Evolutionary conservation across 2,113 vertebrate species (phyloP), one percentile per base, ranked within the genome.

Genomic region (Takifugu flavidus): DNA sequence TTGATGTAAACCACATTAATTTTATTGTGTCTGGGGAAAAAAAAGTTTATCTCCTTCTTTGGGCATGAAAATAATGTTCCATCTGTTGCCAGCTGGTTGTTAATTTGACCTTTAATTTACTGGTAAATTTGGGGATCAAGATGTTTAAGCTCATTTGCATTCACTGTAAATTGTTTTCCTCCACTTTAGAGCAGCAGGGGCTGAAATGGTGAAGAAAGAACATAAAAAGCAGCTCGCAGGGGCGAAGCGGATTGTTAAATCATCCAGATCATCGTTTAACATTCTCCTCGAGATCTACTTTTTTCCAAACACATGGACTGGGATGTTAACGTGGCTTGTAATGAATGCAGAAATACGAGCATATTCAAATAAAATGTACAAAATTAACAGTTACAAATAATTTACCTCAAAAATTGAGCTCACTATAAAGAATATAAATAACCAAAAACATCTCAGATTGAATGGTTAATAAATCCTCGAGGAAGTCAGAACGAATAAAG

Each of bases 191-290:
- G 42, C 70, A 70, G 56, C 69, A 70, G 64, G 63, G 34, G 42
- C 27, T 14, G 7, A 62, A 75, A 75, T 80, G 49, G 77, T 56
- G 49, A 62, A 72, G 66, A 27, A 58, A 64, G 64, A 14, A 12
- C 26, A 62, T 58, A 56, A 57, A 70, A 77, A 62, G 31, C 49
- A 58, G 50, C 29, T n/a, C 45, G 53, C 12, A 14, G 42, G 25
- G 45, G n/a, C 45, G n/a, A 47, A 1, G 6, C 13, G n/a, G 14
- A 47, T 3, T 47, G 13, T 15, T 47, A 47, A n/a, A 47, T 15
- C 14, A 46, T 5, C 13, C 14, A 47, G 14, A 14, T n/a, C 45
- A 39, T 10, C 11, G 34, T 39, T 39, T 1, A 39, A 7, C 11
- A 39, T 8, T 39, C 34, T 39, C 8, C 20, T 11, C 11, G 8